These are phyloP conservation scores for Diplodus puntazzo DNA, from an alignment of 2,797 vertebrate species.

Conservation along the genomic window DNA sequence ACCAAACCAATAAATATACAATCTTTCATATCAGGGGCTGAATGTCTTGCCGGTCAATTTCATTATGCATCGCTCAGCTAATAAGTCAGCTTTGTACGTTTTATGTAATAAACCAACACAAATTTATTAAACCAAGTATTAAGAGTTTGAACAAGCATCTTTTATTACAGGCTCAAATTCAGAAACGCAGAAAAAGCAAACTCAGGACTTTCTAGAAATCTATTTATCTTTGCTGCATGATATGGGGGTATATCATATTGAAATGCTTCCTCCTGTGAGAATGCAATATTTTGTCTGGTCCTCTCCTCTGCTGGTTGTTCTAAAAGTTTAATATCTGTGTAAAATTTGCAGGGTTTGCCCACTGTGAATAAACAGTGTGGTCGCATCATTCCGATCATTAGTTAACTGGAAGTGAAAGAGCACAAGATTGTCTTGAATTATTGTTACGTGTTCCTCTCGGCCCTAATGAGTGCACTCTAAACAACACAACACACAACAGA, in stretches of 20 bases:
- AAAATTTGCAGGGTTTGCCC: neutral
- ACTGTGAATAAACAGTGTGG: neutral
- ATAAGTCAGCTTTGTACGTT: constrained; percentile 30
- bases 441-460: constrained; percentile 46
- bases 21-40: constrained; percentile 15
- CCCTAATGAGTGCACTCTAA: constrained; percentile 53
- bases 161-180: constrained; percentile 36
- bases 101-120: constrained; percentile 4
- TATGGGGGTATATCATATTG: neutral
- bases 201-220: constrained; percentile 42
- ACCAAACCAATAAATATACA: constrained; percentile 8
- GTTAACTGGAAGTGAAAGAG: constrained; percentile 24
- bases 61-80: constrained; percentile 22
- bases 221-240: constrained; percentile 28
- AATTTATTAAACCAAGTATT: constrained; percentile 34
- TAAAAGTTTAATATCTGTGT: constrained; percentile 1
- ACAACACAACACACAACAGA: constrained; percentile 42
- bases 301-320: constrained; percentile 10
- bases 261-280: constrained; percentile 8
- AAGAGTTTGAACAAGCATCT: constrained; percentile 21
- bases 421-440: constrained; percentile 17
- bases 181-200: constrained; percentile 38
- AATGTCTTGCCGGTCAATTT: constrained; percentile 6
- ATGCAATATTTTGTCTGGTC: neutral
- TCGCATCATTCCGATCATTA: neutral